Evolutionary conservation across 2,797 vertebrate species (phyloP), one percentile per base, ranked within the genome.

Genomic region (Hippopotamyrus pictus): DNA sequence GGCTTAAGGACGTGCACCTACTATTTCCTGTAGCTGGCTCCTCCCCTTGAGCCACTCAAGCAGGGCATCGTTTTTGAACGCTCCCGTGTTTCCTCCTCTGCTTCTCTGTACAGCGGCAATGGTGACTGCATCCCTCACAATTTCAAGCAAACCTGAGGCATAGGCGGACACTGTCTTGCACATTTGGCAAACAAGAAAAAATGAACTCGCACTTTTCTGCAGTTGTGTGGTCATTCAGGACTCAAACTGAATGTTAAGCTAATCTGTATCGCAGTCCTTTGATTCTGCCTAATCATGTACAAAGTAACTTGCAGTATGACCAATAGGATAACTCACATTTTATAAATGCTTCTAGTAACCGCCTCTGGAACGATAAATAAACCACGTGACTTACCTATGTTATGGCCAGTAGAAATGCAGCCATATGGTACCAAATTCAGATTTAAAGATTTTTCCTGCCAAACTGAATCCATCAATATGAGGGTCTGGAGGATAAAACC

Each of bases 331-430:
- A 76, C 62, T 41, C 69, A 76, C 69, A 76, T 76, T 41, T 76
- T 19, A 76, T 7, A 37, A 76, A 76, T 41, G 29, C 33, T 76
- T 17, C 69, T 37, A 76, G 69, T 41, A 76, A 41, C 69, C 6
- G 69, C 41, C 12, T 41, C 37, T 86, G 22, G 11, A 29, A 9
- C 19, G 25, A 57, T 7, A 9, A 57, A 14, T n/a, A 7, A 22
- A 57, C 51, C n/a, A 3, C 3, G 17, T 29, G 4, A 25, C 14
- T n/a, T 92, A 97, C 96, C 96, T 88, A 96, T 95, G 91, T 96
- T 96, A 90, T 95, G 89, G 92, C 96, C 96, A 3, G 96, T 97
- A 88, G 96, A 92, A 90, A 97, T 97, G 92, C 96, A 97, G 91
- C 96, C 96, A 41, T 97, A 97, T 0, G 96, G 96, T 29, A 97